A percentile compares a stretch with the other conserved stretches of the same genome.
phyloP scores from a whole-genome alignment of 92 coral and sea anemone species.

The Porites lobata region DNA sequence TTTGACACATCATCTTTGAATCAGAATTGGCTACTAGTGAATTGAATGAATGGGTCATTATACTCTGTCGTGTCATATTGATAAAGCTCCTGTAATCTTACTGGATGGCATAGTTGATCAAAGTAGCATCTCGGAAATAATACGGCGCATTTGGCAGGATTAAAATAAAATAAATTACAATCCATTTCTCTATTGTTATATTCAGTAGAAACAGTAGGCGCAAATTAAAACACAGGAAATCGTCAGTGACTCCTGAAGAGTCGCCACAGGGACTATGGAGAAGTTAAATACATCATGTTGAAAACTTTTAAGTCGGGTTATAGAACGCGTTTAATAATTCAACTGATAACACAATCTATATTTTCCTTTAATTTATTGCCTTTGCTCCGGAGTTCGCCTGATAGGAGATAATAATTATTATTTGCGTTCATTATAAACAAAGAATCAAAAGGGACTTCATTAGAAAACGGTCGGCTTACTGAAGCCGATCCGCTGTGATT shows the following conservation, averaged over 20 bases:
- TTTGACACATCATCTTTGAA: slow-evolving; percentile 35
- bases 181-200: slow-evolving; percentile 17
- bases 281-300: neutral
- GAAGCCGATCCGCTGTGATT: slow-evolving; percentile 20
- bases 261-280: neutral
- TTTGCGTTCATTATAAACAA: slow-evolving; percentile 25
- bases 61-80: slow-evolving; percentile 23
- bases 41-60: slow-evolving; percentile 36
- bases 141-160: slow-evolving; percentile 17
- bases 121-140: slow-evolving; percentile 1
- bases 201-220: neutral
- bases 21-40: slow-evolving; percentile 23
- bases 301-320: neutral
- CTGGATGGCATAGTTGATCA: slow-evolving; percentile 35
- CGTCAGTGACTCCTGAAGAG: neutral
- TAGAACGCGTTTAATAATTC: neutral
- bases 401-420: slow-evolving; percentile 19
- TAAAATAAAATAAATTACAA: slow-evolving; percentile 36
- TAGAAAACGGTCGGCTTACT: neutral
- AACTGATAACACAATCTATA: neutral
- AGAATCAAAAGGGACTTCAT: slow-evolving; percentile 36
- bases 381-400: neutral
- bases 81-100: slow-evolving; percentile 26
- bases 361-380: slow-evolving; percentile 29
- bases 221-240: neutral